phyloP scores from a whole-genome alignment of 2,888 invertebrate species.

The Amiota communis region DNA sequence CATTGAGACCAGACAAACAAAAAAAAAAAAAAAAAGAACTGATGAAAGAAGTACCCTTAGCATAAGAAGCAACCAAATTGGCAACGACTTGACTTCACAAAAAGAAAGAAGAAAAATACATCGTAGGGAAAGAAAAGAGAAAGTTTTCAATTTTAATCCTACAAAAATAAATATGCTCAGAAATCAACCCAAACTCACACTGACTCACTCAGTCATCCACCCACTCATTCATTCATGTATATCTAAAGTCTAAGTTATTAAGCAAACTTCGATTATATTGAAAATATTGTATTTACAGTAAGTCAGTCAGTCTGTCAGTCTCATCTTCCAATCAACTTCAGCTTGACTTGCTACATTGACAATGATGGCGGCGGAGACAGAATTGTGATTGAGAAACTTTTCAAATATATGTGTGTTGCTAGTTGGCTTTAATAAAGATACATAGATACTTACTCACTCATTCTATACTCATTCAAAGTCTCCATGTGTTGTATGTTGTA shows the following conservation, averaged over 20 bases:
- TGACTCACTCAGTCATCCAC: slow-evolving; percentile 27
- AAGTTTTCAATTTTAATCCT: not conserved
- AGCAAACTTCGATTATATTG: not conserved
- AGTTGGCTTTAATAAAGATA: slow-evolving; percentile 40
- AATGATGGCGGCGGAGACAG: slow-evolving; percentile 39
- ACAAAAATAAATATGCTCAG: slow-evolving; percentile 19
- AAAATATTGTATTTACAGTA: slow-evolving; percentile 57
- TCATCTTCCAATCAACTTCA: not conserved
- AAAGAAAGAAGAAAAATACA: too few relatives aligned
- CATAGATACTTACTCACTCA: not conserved
- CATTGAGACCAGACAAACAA: too few relatives aligned
- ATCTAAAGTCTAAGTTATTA: slow-evolving; percentile 18
- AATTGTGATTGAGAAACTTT: slow-evolving; percentile 64
- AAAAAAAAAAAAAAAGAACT: too few relatives aligned
- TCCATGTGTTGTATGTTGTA: too few relatives aligned
- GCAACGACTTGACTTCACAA: too few relatives aligned
- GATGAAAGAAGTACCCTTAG: too few relatives aligned
- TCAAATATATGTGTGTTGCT: slow-evolving; percentile 61
- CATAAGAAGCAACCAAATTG: too few relatives aligned
- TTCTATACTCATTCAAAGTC: not conserved
- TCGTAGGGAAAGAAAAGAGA: not conserved
- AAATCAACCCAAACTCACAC: slow-evolving; percentile 17
- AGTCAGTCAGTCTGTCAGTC: slow-evolving; percentile 46
- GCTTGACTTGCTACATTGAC: slow-evolving; percentile 33
- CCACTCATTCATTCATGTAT: slow-evolving; percentile 46